Evolutionary conservation across 2,113 vertebrate species (phyloP).

Genomic region (Takifugu bimaculatus): DNA sequence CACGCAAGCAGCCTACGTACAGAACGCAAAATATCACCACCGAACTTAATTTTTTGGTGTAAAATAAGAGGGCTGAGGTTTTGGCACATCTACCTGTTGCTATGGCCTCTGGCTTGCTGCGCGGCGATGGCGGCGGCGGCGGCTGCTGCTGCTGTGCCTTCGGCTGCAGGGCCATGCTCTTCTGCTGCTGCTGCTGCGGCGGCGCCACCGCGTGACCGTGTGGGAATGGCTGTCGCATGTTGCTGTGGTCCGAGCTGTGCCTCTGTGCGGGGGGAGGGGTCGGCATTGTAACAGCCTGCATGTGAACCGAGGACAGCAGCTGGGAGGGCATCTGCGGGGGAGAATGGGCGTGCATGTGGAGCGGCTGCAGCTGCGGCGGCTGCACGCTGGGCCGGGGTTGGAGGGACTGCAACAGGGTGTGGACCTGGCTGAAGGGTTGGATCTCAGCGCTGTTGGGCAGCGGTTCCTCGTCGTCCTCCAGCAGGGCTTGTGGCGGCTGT

Average conservation of each 20-base stretch:
- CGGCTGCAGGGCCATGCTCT: slow-evolving; percentile 43
- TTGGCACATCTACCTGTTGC: slow-evolving; percentile 40
- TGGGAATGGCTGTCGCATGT: slow-evolving; percentile 36
- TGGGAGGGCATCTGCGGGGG: slow-evolving; percentile 75
- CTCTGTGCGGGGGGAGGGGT: slow-evolving; percentile 68
- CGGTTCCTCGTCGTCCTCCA: slow-evolving; percentile 84
- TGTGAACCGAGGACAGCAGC: slow-evolving; percentile 74
- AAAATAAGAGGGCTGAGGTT: background rate
- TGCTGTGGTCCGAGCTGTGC: slow-evolving; percentile 38
- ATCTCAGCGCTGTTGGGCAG: slow-evolving; percentile 49
- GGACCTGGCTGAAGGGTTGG: slow-evolving; percentile 78
- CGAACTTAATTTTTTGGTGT: too few species aligned
- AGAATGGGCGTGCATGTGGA: slow-evolving; percentile 74
- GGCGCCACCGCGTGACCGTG: slow-evolving; percentile 12
- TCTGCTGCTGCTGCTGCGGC: slow-evolving; percentile 36
- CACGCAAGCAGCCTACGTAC: slow-evolving; percentile 80
- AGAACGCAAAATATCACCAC: background rate
- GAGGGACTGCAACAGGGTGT: slow-evolving; percentile 82
- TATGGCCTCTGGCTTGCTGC: slow-evolving; percentile 51
- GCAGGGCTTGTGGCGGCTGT: slow-evolving; percentile 82
- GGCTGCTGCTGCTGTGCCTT: slow-evolving; percentile 60
- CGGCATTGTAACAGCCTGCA: slow-evolving; percentile 68
- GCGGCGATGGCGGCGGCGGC: slow-evolving; percentile 52
- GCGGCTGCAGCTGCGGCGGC: slow-evolving; percentile 62
- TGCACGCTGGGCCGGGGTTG: slow-evolving; percentile 29